Percentiles rank a stretch among this genome's conserved stretches.
Evolutionary conservation across 2,888 invertebrate genomes (phyloP).

Genomic region (Polymixis flavicincta): DNA sequence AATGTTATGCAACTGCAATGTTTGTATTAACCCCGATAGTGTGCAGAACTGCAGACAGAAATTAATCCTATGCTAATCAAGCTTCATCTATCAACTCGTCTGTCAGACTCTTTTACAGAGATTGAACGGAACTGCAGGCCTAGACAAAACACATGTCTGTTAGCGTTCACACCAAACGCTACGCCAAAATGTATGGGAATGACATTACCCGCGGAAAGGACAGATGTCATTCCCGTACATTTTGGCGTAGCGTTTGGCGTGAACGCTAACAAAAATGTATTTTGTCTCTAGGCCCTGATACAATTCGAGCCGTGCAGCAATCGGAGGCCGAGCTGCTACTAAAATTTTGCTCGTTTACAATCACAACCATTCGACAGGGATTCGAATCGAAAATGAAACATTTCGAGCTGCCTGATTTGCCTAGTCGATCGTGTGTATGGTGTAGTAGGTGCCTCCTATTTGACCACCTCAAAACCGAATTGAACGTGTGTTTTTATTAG

Average conservation of each 20-base stretch:
- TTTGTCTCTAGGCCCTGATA: too few relatives aligned
- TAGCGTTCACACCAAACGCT: too few relatives aligned
- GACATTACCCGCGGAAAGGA: too few relatives aligned
- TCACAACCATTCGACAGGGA: too few relatives aligned
- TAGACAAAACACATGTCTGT: too few relatives aligned
- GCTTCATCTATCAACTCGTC: neutral
- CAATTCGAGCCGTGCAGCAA: neutral
- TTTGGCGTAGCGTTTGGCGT: too few relatives aligned
- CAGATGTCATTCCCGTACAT: too few relatives aligned
- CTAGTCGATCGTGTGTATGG: too few relatives aligned
- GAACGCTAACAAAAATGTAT: too few relatives aligned
- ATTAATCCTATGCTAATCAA: neutral
- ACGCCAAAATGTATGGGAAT: too few relatives aligned
- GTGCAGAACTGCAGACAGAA: neutral
- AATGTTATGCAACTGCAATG: neutral
- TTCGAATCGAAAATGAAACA: too few relatives aligned
- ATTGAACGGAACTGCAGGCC: neutral
- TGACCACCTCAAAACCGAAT: neutral
- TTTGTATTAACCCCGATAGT: neutral
- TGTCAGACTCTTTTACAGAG: neutral
- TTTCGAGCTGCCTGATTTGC: too few relatives aligned
- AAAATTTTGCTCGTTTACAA: neutral
- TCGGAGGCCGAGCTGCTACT: neutral
- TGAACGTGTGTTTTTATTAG: neutral
- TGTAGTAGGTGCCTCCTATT: neutral